These are phyloP conservation scores for Tipula confusa DNA, from an alignment of 2,888 invertebrate genomes.

Conservation along the genomic window DNA sequence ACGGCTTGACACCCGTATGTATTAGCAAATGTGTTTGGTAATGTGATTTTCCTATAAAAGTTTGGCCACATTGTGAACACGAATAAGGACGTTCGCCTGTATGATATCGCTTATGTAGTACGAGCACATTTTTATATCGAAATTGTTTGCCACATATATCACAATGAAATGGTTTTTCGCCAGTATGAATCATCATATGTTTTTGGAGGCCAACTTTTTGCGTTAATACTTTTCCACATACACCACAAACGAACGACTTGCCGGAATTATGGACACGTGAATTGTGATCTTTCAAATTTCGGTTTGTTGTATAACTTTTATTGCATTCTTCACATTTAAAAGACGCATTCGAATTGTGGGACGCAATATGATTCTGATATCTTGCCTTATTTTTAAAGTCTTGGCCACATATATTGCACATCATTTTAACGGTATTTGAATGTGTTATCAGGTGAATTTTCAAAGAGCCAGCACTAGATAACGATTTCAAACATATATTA, in stretches of 20 bases:
- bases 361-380: constrained; percentile 45
- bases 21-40: constrained; percentile 44
- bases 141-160: constrained; percentile 44
- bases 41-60: constrained; percentile 46
- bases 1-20: constrained; percentile 44
- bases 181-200: constrained; percentile 43
- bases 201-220: constrained; percentile 48
- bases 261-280: constrained; percentile 44
- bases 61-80: constrained; percentile 45
- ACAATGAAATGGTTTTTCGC: constrained; percentile 46
- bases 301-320: constrained; percentile 40
- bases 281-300: background rate
- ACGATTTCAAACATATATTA: constrained; percentile 44
- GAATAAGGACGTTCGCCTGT: constrained; percentile 45
- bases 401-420: constrained; percentile 45
- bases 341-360: constrained; percentile 46
- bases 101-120: constrained; percentile 46
- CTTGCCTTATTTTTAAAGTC: constrained; percentile 48
- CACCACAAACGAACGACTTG: constrained; percentile 45
- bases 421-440: constrained; percentile 44
- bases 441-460: constrained; percentile 49
- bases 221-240: constrained; percentile 48
- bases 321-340: constrained; percentile 45
- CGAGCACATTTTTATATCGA: constrained; percentile 47
- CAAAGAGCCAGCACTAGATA: constrained; percentile 46